A percentile compares a stretch with the other conserved stretches of the same genome.
phyloP scores from a whole-genome alignment of 2,888 invertebrate genomes.

The Oxycera nigricornis region DNA sequence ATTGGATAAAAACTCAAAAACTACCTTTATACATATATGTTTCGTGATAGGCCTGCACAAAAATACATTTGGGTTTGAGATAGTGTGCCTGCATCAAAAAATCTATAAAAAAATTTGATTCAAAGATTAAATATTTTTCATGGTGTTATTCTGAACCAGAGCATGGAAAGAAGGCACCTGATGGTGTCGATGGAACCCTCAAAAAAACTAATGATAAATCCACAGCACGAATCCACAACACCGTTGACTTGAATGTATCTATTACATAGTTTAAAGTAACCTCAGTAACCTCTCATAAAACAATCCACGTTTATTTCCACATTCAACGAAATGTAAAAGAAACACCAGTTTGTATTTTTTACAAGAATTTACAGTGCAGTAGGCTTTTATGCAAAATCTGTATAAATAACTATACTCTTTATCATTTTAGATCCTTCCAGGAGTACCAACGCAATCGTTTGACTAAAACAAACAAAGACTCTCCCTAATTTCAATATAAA shows the following conservation, averaged over 20 bases:
- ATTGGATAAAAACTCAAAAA: background rate
- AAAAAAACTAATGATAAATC: background rate
- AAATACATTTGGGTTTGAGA: background rate
- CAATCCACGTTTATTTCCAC: background rate
- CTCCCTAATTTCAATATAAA: background rate
- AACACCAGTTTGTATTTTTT: background rate
- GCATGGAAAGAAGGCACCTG: background rate
- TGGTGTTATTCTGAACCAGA: background rate
- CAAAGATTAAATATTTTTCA: background rate
- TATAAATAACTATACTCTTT: background rate
- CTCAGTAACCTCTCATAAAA: background rate
- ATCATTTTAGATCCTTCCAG: background rate
- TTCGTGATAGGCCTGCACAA: background rate
- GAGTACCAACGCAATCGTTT: background rate
- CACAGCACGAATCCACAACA: background rate
- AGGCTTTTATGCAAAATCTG: background rate
- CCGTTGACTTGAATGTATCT: background rate
- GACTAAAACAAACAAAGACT: background rate
- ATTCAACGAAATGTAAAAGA: background rate
- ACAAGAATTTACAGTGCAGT: background rate
- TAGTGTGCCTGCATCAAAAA: background rate
- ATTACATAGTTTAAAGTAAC: background rate
- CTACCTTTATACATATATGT: background rate
- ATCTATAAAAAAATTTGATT: background rate
- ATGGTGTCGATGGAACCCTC: background rate